Evolutionary conservation across 2,888 invertebrate genomes (phyloP), one percentile per base, ranked within the genome.

Genomic region (Pristionchus mayeri): DNA sequence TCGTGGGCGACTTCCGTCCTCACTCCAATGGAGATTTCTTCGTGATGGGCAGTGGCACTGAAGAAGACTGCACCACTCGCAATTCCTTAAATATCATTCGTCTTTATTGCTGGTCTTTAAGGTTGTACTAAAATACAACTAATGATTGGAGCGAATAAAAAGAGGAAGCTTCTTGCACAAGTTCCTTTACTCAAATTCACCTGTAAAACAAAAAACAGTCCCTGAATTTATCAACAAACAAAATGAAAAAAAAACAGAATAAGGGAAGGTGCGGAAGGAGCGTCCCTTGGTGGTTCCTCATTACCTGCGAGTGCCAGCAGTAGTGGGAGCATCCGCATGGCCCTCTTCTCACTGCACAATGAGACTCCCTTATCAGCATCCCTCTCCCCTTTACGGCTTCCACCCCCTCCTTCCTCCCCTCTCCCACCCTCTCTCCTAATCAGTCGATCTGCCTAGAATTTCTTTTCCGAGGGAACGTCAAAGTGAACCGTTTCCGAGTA

Each of bases 1-100:
- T 37, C 3, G 13, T 78, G 50, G 0, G 50, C 50, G 16, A 40
- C 9, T 21, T 78, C 76, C 30, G 3, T 48, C 21, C 21, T 27
- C 76, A 78, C 18, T 78, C 76, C 76, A 18, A 3, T 34, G 21
- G 4, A 18, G 24, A 78, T 40, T 2, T 50, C 21, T 30, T 50
- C 18, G 76, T 78, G 76, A 40, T 78, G 76, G 30, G 76, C 76
- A 21, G 76, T 78, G 30, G 76, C 76, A 50, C 34, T 50, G 76
- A 78, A 78, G 76, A 50, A 78, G 6, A 50, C 50, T 40, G 48
- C 50, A 0, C 18, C 27, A 78, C 30, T 78, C 30, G 50, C 30
- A 34, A 48, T 50, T 2, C 76, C 50, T 48, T 3, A 78, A 78
- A 48, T 0, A 40, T 9, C 24, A 44, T 37, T 67, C 13, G 2